Conservation (phyloP, 2,888 invertebrate genomes). For the Drosophila algonquin region DNA sequence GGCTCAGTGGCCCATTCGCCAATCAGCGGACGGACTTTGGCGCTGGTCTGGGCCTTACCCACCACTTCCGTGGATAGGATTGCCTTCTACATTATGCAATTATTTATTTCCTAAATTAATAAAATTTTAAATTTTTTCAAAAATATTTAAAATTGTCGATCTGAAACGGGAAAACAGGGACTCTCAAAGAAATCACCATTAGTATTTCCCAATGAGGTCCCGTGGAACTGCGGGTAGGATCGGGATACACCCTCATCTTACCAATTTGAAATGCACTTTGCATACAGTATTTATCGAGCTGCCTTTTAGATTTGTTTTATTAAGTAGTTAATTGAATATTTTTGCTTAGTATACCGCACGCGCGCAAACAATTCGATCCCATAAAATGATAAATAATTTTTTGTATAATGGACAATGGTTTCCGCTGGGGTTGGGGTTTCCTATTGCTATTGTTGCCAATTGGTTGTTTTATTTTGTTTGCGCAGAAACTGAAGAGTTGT, state of each 20-base stretch:
- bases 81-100: background rate
- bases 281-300: constrained; percentile 12
- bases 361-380: constrained; percentile 48
- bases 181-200: no score
- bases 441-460: constrained; percentile 50
- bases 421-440: constrained; percentile 31
- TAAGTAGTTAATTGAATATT: constrained; percentile 70
- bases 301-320: constrained; percentile 46
- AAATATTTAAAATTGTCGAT: background rate
- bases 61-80: constrained; percentile 66
- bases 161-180: background rate
- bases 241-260: background rate
- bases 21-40: constrained; percentile 57
- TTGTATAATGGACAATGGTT: constrained; percentile 39
- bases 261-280: background rate
- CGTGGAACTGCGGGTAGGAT: background rate
- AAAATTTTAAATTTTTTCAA: background rate
- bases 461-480: constrained; percentile 33
- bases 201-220: no score
- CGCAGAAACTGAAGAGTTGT: constrained; percentile 34
- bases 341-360: constrained; percentile 62
- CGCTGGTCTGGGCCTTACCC: constrained; percentile 70
- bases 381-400: constrained; percentile 45
- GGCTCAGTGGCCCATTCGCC: constrained; percentile 51
- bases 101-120: constrained; percentile 9